Conservation (phyloP, 2,797 vertebrate species). For the Aselliscus stoliczkanus region DNA sequence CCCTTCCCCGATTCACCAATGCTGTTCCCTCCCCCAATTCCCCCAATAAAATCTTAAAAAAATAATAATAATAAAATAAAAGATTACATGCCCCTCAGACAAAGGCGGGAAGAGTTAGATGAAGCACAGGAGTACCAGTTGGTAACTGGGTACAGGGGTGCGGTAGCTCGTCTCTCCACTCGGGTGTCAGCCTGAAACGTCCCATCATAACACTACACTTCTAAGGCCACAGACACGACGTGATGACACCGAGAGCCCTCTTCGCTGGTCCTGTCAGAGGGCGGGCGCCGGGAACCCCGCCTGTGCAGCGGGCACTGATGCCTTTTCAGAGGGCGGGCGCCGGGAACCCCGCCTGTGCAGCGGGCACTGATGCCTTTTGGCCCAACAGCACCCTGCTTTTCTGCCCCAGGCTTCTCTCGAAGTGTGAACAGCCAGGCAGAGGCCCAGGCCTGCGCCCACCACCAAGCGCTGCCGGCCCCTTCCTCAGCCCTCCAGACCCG, state of each 20-base stretch:
- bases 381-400: not conserved
- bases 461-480: not conserved
- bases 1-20: no score
- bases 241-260: fast-evolving
- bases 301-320: no score
- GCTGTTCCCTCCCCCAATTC: no score
- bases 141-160: fast-evolving
- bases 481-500: not conserved
- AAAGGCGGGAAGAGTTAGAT: no score
- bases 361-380: no score
- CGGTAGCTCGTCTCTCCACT: fast-evolving
- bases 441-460: fast-evolving
- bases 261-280: fast-evolving
- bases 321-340: not conserved
- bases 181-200: fast-evolving
- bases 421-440: no score
- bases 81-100: not conserved
- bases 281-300: not conserved
- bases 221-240: not conserved
- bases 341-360: fast-evolving
- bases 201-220: fast-evolving
- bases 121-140: no score
- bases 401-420: fast-evolving
- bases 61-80: no score
- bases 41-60: no score